Conservation (phyloP, 2,888 invertebrate genomes). For the Drosophila melanosoma region DNA sequence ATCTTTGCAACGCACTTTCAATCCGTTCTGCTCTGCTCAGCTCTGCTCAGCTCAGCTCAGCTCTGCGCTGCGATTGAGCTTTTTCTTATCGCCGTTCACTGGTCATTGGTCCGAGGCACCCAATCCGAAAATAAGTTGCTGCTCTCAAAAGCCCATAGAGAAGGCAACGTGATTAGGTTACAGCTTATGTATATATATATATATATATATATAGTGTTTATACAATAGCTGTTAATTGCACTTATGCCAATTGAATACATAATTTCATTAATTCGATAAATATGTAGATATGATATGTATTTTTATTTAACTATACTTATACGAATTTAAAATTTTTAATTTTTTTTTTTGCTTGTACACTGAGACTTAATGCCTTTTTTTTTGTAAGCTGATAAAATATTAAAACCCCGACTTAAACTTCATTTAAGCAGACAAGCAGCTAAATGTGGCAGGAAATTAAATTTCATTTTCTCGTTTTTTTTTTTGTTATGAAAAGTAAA, state of each 20-base stretch:
- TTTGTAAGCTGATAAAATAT: not conserved
- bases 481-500: not conserved
- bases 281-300: not conserved
- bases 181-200: conserved; percentile 37
- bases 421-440: not conserved
- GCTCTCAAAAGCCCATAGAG: conserved; percentile 28
- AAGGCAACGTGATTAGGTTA: conserved; percentile 55
- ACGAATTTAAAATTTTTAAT: not conserved
- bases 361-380: not conserved
- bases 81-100: conserved; percentile 52
- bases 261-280: not conserved
- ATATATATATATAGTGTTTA: not conserved
- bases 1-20: conserved; percentile 61
- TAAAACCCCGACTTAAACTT: not conserved
- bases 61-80: conserved; percentile 18
- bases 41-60: not conserved
- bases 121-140: conserved; percentile 6
- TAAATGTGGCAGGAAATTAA: not conserved
- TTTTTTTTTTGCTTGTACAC: not conserved
- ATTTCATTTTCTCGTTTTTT: not conserved
- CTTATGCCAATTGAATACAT: conserved; percentile 27
- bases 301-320: not conserved
- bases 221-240: conserved; percentile 13
- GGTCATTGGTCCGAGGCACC: conserved; percentile 40
- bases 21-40: conserved; percentile 3